phyloP scores from a whole-genome alignment of 1,140 invertebrate genomes.

The Arion vulgaris region DNA sequence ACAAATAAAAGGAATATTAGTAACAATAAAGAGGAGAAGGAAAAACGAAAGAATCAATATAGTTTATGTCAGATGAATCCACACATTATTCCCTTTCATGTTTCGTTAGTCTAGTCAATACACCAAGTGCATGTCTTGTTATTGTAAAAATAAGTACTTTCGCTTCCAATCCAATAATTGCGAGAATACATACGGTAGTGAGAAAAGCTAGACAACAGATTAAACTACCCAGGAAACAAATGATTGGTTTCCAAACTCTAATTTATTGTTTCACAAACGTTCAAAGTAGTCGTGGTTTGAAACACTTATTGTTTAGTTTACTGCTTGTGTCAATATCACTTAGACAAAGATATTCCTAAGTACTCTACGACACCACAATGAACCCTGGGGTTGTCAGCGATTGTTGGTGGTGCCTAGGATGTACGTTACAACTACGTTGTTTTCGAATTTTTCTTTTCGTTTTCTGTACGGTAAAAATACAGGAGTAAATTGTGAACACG shows the following conservation, averaged over 20 bases:
- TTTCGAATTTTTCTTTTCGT: not conserved
- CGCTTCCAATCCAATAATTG: not conserved
- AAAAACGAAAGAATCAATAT: too few relatives aligned
- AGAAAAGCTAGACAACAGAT: not conserved
- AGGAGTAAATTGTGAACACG: not conserved
- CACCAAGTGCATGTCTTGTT: not conserved
- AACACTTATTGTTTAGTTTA: not conserved
- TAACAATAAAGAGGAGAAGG: too few relatives aligned
- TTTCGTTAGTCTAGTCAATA: not conserved
- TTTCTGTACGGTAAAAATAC: too few relatives aligned
- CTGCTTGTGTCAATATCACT: not conserved
- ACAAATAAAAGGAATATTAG: too few relatives aligned
- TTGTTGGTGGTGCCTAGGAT: not conserved
- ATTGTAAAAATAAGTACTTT: not conserved
- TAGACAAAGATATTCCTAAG: constrained; percentile 1
- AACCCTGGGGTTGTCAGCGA: not conserved
- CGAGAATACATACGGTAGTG: not conserved
- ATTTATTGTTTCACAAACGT: not conserved
- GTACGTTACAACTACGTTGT: not conserved
- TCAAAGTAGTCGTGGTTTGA: not conserved
- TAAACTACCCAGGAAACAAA: not conserved
- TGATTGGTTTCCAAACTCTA: not conserved
- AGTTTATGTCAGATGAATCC: too few relatives aligned
- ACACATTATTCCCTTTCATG: too few relatives aligned
- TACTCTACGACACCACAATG: not conserved